Evolutionary conservation across 2,888 invertebrate species (phyloP).

Genomic region (Dromius quadrimaculatus): DNA sequence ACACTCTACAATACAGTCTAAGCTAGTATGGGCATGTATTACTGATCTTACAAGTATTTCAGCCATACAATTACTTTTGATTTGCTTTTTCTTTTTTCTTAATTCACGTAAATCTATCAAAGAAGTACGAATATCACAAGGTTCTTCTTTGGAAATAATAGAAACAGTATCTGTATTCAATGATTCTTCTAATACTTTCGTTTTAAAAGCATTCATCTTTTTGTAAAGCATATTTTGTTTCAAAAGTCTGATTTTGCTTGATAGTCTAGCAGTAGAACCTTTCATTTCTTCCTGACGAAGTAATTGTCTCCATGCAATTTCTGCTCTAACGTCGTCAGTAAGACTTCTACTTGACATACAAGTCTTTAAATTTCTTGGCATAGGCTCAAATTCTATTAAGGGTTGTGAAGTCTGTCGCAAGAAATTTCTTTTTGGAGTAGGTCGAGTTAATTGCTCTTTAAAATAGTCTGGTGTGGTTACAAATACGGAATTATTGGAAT

Average conservation of each 20-base stretch:
- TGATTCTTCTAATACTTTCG: slow-evolving; percentile 70
- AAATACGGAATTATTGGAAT: slow-evolving; percentile 43
- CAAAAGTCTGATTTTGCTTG: slow-evolving; percentile 74
- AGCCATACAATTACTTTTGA: slow-evolving; percentile 72
- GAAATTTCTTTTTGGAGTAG: slow-evolving; percentile 22
- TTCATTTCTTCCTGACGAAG: slow-evolving; percentile 74
- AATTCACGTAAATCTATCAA: slow-evolving; percentile 66
- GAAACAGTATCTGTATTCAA: slow-evolving; percentile 68
- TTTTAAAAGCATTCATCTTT: slow-evolving; percentile 73
- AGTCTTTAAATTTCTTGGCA: slow-evolving; percentile 24
- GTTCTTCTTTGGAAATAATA: slow-evolving; percentile 61
- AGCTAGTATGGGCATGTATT: slow-evolving; percentile 71
- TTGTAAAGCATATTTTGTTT: slow-evolving; percentile 74
- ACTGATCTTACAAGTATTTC: slow-evolving; percentile 76
- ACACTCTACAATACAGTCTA: slow-evolving; percentile 72
- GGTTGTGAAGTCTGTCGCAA: slow-evolving; percentile 40
- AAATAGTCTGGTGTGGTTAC: slow-evolving; percentile 44
- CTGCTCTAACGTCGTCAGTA: slow-evolving; percentile 63
- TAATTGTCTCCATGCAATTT: slow-evolving; percentile 58
- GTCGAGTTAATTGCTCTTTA: slow-evolving; percentile 40
- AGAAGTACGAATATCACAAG: slow-evolving; percentile 48
- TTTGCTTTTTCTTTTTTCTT: slow-evolving; percentile 60
- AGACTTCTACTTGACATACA: slow-evolving; percentile 44
- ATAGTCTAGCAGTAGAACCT: slow-evolving; percentile 65
- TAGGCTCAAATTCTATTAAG: slow-evolving; percentile 29